phyloP scores from a whole-genome alignment of 2,113 vertebrate species.

The Boulengeromyrus knoepffleri region DNA sequence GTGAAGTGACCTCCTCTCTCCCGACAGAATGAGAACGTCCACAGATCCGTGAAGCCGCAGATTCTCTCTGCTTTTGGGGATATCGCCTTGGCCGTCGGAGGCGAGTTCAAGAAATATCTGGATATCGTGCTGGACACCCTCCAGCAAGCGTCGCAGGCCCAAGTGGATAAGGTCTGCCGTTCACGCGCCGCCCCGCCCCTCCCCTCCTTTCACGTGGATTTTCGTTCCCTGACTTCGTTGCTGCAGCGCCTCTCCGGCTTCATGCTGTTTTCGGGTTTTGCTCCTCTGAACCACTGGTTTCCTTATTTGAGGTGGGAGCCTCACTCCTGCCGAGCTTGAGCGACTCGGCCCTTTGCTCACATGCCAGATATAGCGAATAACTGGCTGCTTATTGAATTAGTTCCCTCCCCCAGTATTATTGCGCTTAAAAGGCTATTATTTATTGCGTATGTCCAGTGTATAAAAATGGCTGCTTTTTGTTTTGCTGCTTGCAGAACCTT shows the following conservation, averaged over 20 bases:
- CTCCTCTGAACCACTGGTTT: neutral
- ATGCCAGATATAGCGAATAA: neutral
- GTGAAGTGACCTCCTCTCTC: neutral
- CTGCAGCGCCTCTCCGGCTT: neutral
- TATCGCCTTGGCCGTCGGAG: constrained; percentile 92
- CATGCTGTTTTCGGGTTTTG: neutral
- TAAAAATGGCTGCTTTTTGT: neutral
- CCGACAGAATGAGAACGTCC: constrained; percentile 90
- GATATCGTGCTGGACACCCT: constrained; percentile 93
- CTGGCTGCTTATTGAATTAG: neutral
- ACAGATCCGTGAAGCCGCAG: constrained; percentile 95
- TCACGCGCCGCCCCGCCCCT: neutral
- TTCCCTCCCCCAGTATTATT: neutral
- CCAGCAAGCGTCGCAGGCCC: constrained; percentile 92
- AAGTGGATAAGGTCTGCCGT: constrained; percentile 85
- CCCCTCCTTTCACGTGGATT: too few relatives aligned
- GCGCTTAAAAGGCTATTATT: neutral
- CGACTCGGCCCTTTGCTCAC: neutral
- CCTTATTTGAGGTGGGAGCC: neutral
- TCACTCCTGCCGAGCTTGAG: neutral
- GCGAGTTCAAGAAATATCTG: constrained; percentile 96
- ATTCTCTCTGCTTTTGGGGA: constrained; percentile 94
- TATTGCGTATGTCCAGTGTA: neutral
- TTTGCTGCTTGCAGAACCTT: neutral
- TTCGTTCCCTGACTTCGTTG: neutral